Evolutionary conservation across 2,888 invertebrate genomes (phyloP), one percentile per base, ranked within the genome.

Genomic region (Ceriagrion tenellum): DNA sequence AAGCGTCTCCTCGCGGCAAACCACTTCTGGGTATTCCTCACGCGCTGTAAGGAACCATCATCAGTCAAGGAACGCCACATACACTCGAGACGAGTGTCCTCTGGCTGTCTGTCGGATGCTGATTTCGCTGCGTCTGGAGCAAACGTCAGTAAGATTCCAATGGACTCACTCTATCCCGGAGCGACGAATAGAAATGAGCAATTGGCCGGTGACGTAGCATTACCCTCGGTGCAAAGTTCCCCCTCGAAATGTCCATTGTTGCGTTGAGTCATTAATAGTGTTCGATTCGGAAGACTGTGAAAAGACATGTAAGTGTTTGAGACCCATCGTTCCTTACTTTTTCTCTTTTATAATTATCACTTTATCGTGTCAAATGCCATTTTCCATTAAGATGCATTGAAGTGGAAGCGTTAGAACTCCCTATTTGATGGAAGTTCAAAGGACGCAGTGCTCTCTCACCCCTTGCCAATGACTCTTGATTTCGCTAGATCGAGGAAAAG

Each of bases 231-330:
- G 69, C 26, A 69, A 26, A 47, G 69, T 69, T 12, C 69, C 47
- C 69, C 69, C 69, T 23, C 26, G n/a, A 69, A 69, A 69, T 26
- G n/a, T n/a, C 26, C n/a, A 69, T 69, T 69, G 69, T n/a, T 26
- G n/a, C 69, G 69, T 69, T n/a, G n/a, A 69, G 69, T 69, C 69
- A n/a, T 26, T 69, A 8, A 12, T 23, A 26, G 69, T n/a, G 69
- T n/a, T 69, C n/a, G 69, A 69, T 10, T 69, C 69, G 69, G 69
- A 69, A 69, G 69, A 69, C 69, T 69, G 69, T 69, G 69, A 69
- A 47, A 69, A n/a, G 69, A 69, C 69, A 69, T 69, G 69, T 69
- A 69, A 69, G 69, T 69, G 69, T 69, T 69, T 69, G 69, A 69
- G 69, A 69, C n/a, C 69, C n/a, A n/a, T 69, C 69, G 69, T 69